phyloP scores from a whole-genome alignment of 2,888 invertebrate species.

The Orthosia gothica region DNA sequence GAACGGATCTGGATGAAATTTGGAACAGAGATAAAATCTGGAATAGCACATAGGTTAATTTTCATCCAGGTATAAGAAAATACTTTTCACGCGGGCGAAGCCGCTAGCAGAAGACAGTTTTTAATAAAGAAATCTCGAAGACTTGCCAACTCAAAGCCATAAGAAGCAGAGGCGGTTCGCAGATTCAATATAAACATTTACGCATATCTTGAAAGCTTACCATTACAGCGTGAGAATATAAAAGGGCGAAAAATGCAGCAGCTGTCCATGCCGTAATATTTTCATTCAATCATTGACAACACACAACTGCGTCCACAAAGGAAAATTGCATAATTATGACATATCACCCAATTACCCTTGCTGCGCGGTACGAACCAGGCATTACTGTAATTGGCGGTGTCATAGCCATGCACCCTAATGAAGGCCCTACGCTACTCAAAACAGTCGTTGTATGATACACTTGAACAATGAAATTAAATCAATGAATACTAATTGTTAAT shows the following conservation, averaged over 20 bases:
- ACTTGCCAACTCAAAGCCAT: neutral
- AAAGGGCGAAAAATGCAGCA: neutral
- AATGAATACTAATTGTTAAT: no score
- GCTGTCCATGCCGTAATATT: no score
- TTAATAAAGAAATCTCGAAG: neutral
- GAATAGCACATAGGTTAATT: no score
- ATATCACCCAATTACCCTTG: conserved; percentile 6
- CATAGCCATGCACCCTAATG: neutral
- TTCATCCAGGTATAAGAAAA: no score
- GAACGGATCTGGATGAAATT: no score
- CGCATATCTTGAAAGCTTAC: neutral
- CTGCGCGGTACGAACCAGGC: neutral
- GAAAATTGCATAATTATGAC: conserved; percentile 18
- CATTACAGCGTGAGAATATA: neutral
- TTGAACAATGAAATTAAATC: no score
- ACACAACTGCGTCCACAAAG: conserved; percentile 13
- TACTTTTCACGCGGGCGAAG: no score
- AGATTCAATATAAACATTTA: neutral
- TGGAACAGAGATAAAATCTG: no score
- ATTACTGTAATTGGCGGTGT: conserved; percentile 30
- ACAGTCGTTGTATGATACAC: neutral
- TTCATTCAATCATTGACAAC: neutral
- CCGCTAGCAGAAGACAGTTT: no score
- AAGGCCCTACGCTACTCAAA: neutral
- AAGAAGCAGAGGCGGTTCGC: neutral